Evolutionary conservation across 2,888 invertebrate species (phyloP).

Genomic region (Nineta flava): DNA sequence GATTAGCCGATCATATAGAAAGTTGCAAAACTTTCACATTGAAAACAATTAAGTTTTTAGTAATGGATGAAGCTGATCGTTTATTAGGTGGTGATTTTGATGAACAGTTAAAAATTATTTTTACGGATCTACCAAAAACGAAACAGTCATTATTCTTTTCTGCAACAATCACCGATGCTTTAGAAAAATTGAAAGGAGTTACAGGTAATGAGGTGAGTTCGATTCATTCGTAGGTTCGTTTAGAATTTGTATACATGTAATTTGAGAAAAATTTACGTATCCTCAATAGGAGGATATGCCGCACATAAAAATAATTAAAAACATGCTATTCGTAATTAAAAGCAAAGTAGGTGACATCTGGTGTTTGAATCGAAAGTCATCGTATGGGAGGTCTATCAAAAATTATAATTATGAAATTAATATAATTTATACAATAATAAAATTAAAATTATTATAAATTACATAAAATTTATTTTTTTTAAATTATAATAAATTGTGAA

Average conservation of each 20-base stretch:
- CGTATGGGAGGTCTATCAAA: too few relatives aligned
- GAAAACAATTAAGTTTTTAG: conserved; percentile 65
- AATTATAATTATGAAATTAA: too few relatives aligned
- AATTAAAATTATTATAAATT: too few relatives aligned
- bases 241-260: neutral
- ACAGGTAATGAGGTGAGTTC: conserved; percentile 42
- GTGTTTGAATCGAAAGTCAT: too few relatives aligned
- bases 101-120: conserved; percentile 66
- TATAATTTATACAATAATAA: too few relatives aligned
- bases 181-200: conserved; percentile 46
- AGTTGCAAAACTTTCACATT: conserved; percentile 73
- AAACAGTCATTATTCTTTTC: conserved; percentile 85
- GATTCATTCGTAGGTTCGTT: conserved; percentile 2
- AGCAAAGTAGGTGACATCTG: too few relatives aligned
- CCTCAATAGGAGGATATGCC: too few relatives aligned
- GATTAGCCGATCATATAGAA: conserved; percentile 82
- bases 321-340: too few relatives aligned
- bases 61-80: conserved; percentile 94
- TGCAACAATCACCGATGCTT: conserved; percentile 84
- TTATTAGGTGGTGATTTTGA: conserved; percentile 65
- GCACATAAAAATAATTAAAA: too few relatives aligned
- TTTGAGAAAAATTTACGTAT: too few relatives aligned
- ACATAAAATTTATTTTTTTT: too few relatives aligned
- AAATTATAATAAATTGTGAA: too few relatives aligned
- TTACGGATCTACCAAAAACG: conserved; percentile 54